Evolutionary conservation across 2,888 invertebrate species (phyloP).

Genomic region (Stenurella melanura): DNA sequence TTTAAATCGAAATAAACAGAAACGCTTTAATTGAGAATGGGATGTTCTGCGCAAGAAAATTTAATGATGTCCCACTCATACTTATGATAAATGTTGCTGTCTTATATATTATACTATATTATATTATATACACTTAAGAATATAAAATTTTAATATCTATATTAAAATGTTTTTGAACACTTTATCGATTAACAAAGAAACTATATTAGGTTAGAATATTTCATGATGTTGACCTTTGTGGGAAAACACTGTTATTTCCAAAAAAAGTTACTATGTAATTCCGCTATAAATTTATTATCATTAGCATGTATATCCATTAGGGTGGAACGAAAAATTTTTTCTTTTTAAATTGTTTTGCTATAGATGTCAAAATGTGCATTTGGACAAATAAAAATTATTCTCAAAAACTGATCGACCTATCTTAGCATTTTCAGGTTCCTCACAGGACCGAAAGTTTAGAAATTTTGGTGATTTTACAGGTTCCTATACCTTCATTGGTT

Average conservation of each 20-base stretch:
- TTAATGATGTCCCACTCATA: conserved; percentile 60
- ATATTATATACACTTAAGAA: conserved; percentile 53
- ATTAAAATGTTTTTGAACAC: conserved; percentile 57
- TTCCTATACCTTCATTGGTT: too few species aligned
- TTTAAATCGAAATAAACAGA: conserved; percentile 49
- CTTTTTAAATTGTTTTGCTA: too few species aligned
- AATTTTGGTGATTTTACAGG: too few species aligned
- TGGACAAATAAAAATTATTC: too few species aligned
- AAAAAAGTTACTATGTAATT: conserved; percentile 31
- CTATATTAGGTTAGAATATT: conserved; percentile 43
- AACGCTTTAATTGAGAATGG: conserved; percentile 64
- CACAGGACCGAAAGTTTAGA: too few species aligned
- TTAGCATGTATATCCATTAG: background rate
- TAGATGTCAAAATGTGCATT: too few species aligned
- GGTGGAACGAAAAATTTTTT: too few species aligned
- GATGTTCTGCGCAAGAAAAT: conserved; percentile 55
- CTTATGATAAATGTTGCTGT: conserved; percentile 65
- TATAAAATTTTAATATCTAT: conserved; percentile 51
- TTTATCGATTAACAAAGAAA: conserved; percentile 48
- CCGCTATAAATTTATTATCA: conserved; percentile 43
- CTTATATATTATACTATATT: conserved; percentile 52
- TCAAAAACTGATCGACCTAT: too few species aligned
- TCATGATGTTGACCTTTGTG: conserved; percentile 44
- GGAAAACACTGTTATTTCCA: conserved; percentile 34
- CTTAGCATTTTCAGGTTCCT: too few species aligned